phyloP scores from a whole-genome alignment of 53 echinoderm and acorn worm species.

The Apostichopus leukothele region DNA sequence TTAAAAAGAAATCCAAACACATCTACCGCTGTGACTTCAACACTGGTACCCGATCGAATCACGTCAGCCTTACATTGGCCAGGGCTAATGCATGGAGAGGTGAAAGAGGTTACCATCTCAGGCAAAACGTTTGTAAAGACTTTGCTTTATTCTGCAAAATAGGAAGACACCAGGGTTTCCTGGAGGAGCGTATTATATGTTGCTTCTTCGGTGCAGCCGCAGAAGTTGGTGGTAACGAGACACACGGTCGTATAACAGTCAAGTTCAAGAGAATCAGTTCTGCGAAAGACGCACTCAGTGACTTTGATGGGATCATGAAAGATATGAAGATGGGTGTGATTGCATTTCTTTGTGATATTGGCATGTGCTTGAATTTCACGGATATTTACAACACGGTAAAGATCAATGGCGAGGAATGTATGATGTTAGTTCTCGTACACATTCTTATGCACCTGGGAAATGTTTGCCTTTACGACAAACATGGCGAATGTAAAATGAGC shows the following conservation, averaged over 20 bases:
- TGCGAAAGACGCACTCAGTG: not conserved
- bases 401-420: not conserved
- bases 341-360: not conserved
- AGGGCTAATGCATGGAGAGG: constrained; percentile 25
- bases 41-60: not conserved
- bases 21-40: not conserved
- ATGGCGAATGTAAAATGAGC: not conserved
- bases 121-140: not conserved
- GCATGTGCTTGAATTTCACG: not conserved
- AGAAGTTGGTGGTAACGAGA: not conserved
- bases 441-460: not conserved
- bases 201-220: too few relatives aligned
- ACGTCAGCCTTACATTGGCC: not conserved
- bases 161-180: not conserved
- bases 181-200: not conserved
- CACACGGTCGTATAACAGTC: not conserved
- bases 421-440: not conserved
- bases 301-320: not conserved
- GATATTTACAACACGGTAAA: not conserved
- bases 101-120: not conserved
- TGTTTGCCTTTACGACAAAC: not conserved
- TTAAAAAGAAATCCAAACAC: not conserved
- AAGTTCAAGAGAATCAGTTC: not conserved
- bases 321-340: not conserved
- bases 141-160: constrained; percentile 5